Conservation (phyloP, 53 echinoderm and acorn worm genomes). For the Antedon mediterranea region DNA sequence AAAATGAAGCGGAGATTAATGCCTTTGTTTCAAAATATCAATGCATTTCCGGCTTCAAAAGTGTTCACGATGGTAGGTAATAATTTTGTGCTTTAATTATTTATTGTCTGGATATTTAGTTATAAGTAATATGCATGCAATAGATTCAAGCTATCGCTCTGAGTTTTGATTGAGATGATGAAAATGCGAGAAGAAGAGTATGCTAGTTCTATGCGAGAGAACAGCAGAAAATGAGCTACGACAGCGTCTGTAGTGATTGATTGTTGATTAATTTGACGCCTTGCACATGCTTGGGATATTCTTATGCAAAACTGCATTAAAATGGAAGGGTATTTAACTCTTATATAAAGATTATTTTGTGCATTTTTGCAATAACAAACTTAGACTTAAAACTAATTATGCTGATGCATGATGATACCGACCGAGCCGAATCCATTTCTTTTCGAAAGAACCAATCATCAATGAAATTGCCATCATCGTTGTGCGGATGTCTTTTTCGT, state of each 20-base stretch:
- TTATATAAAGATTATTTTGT: not conserved
- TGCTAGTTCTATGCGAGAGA: not conserved
- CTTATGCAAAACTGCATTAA: not conserved
- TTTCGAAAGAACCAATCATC: not conserved
- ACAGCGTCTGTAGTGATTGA: not conserved
- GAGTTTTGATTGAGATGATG: not conserved
- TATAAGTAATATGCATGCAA: not conserved
- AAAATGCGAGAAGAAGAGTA: not conserved
- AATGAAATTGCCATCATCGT: not conserved
- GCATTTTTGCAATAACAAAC: no score
- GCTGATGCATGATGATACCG: not conserved
- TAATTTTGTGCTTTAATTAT: not conserved
- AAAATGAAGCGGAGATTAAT: not conserved
- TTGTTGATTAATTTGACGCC: not conserved
- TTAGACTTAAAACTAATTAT: no score
- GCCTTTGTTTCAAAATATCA: not conserved
- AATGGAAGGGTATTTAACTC: not conserved
- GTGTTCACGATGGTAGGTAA: not conserved
- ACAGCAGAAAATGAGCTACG: not conserved
- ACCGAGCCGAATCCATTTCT: not conserved
- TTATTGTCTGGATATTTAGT: not conserved
- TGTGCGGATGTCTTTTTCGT: no score
- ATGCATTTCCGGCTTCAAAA: not conserved
- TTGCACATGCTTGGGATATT: not conserved
- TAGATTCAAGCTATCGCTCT: not conserved